These are phyloP conservation scores for Lagria hirta DNA, from an alignment of 2,888 invertebrate species.

Conservation along the genomic window DNA sequence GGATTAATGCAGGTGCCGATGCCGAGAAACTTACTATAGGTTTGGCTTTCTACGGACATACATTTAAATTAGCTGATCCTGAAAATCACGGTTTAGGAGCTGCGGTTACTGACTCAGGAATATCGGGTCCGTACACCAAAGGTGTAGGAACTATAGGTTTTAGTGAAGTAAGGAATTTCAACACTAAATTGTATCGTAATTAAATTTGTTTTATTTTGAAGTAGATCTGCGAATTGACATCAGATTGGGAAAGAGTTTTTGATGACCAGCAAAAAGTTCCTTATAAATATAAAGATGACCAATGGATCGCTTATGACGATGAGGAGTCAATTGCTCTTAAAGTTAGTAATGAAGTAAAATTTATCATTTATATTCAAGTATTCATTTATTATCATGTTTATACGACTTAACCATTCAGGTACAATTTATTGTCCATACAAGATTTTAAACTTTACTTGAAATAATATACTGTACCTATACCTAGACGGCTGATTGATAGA, in stretches of 20 bases:
- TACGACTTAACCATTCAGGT: too few species aligned
- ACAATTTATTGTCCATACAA: too few species aligned
- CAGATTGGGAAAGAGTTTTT: slow-evolving; percentile 31
- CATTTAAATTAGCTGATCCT: slow-evolving; percentile 19
- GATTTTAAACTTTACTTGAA: too few species aligned
- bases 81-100: slow-evolving; percentile 10
- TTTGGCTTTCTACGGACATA: slow-evolving; percentile 20
- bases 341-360: slow-evolving; percentile 28
- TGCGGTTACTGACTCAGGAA: slow-evolving; percentile 4
- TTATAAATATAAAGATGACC: slow-evolving; percentile 33
- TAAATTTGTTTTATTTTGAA: slow-evolving; percentile 3
- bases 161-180: slow-evolving; percentile 21
- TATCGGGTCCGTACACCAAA: slow-evolving; percentile 18
- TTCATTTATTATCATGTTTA: background rate
- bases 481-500: too few species aligned
- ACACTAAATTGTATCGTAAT: slow-evolving; percentile 1
- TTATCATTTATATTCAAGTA: slow-evolving; percentile 1
- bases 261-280: slow-evolving; percentile 38
- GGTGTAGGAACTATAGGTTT: slow-evolving; percentile 14
- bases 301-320: slow-evolving; percentile 41
- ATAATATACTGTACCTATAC: too few species aligned
- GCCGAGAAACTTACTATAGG: slow-evolving; percentile 18
- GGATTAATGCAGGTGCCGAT: slow-evolving; percentile 18
- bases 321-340: slow-evolving; percentile 34
- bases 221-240: slow-evolving; percentile 26